Conservation (phyloP, 1,140 invertebrate genomes). For the Papilio machaon region DNA sequence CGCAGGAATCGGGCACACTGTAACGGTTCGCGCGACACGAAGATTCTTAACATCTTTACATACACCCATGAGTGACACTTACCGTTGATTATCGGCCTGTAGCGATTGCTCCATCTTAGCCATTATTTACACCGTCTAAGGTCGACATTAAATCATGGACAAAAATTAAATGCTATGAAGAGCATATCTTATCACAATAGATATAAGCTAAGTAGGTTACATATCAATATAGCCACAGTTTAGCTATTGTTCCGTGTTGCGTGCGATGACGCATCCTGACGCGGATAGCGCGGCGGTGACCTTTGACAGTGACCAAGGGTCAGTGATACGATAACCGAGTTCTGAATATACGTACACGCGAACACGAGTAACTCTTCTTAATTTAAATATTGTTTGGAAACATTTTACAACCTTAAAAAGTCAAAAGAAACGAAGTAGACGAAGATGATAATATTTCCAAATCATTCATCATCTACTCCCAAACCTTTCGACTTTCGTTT, state of each 20-base stretch:
- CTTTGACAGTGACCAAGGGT: conserved; percentile 64
- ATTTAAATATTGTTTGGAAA: neutral
- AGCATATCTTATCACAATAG: conserved; percentile 18
- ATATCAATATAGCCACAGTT: conserved; percentile 10
- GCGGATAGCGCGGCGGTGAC: conserved; percentile 21
- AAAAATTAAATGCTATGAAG: neutral
- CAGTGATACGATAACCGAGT: conserved; percentile 68
- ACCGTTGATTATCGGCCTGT: conserved; percentile 22
- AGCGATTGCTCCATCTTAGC: neutral
- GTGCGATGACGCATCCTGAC: conserved; percentile 38
- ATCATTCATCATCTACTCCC: neutral
- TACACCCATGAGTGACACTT: conserved; percentile 34
- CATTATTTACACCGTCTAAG: conserved; percentile 1
- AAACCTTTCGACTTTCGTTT: too few relatives aligned
- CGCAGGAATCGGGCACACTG: conserved; percentile 70
- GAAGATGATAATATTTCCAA: neutral
- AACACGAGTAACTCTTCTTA: conserved; percentile 33
- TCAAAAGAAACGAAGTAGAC: neutral
- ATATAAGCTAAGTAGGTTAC: neutral
- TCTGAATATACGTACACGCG: conserved; percentile 46
- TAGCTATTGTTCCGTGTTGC: conserved; percentile 44
- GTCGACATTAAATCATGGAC: neutral
- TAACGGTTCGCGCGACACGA: conserved; percentile 76
- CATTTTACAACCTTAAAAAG: neutral
- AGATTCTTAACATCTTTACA: conserved; percentile 45